A percentile compares a stretch with the other conserved stretches of the same genome.
These are phyloP conservation scores for Pontoporia blainvillei DNA, from an alignment of 2,113 vertebrate genomes.

Conservation along the genomic window DNA sequence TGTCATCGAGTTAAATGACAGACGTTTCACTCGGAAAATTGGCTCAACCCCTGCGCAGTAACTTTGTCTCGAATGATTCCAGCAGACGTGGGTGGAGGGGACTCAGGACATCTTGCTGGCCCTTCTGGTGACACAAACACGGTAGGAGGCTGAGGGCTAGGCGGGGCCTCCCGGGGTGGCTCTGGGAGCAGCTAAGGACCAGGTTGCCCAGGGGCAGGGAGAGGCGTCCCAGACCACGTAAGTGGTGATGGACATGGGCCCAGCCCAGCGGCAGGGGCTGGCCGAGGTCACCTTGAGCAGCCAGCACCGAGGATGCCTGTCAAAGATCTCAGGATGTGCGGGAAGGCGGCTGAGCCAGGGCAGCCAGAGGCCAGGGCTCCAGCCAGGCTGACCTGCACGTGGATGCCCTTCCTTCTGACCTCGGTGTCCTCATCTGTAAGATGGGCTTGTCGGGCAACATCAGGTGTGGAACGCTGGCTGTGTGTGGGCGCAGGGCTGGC, in stretches of 20 bases:
- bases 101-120: background rate
- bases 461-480: fast-evolving
- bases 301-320: background rate
- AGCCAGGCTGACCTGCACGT: fast-evolving
- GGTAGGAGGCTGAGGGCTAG: background rate
- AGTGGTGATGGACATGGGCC: fast-evolving
- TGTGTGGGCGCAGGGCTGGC: fast-evolving
- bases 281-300: fast-evolving
- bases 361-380: background rate
- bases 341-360: fast-evolving
- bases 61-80: constrained; percentile 53
- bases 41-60: constrained; percentile 15
- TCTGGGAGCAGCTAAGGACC: background rate
- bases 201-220: background rate
- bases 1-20: constrained; percentile 60
- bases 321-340: background rate
- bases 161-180: background rate
- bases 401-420: background rate
- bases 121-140: background rate
- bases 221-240: fast-evolving
- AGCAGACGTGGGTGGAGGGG: background rate
- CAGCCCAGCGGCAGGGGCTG: fast-evolving
- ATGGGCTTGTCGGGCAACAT: fast-evolving
- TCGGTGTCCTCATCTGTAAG: background rate
- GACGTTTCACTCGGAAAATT: constrained; percentile 63